Base-by-base conservation (phyloP, 2,113 vertebrate species). In the Cololabis saira region DNA sequence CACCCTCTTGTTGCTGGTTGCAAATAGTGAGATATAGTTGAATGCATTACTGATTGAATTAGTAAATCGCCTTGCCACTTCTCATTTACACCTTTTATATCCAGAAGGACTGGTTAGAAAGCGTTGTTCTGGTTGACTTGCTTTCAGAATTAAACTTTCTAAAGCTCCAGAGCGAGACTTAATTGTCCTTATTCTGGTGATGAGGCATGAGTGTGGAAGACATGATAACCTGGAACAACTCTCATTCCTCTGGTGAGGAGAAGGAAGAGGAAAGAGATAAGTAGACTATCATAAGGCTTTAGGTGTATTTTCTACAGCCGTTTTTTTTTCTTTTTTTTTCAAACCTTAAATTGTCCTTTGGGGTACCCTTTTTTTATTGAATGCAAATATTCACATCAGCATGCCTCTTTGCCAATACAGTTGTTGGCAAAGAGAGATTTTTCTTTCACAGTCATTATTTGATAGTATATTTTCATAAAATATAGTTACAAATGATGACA, bases 141-240 rank as follows among this genome's bases (percentile, higher is more conserved):
- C 65, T 80, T 78, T 53, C 44, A 61, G 41, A 63, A 61, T 71
- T 5, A 44, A 66, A 70, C 58, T 55, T 61, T 43, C 27, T 22
- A 24, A 61, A 37, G 33, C 13, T 52, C 21, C 44, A 17, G 4
- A 2, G 18, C 41, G 27, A 9, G 15, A 42, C 12, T 12, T 60
- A 41, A 37, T 30, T 53, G 50, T 56, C 51, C 30, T 47, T 49
- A 24, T 37, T 67, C 19, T 12, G 18, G 27, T 61, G 70, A 80
- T 71, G 27, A 69, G n/a, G 67, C 13, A 3, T 55, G 58, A 67
- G 49, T 42, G 41, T 78, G 59, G 16, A 54, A 49, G 15, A 45
- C 42, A 64, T 61, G 43, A 73, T 74, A 55, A 76, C 48, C 5
- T 4, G 70, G 41, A 61, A 66, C 60, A 49, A 66, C 12, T 69